Evolutionary conservation across 2,888 invertebrate genomes (phyloP).

Genomic region (Rhopalosiphum nymphaeae): DNA sequence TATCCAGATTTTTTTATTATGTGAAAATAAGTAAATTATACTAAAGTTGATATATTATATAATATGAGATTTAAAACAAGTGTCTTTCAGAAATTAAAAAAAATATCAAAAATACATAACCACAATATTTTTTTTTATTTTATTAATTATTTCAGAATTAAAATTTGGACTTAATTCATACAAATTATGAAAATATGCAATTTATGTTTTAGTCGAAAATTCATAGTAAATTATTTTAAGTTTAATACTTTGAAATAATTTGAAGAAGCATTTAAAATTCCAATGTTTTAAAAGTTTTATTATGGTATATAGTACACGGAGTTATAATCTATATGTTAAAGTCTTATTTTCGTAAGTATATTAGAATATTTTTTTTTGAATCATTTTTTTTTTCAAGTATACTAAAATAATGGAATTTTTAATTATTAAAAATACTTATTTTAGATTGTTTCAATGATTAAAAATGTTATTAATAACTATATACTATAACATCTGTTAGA

Average conservation of each 20-base stretch:
- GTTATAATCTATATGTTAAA: too few relatives aligned
- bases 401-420: not conserved
- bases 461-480: not conserved
- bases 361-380: not conserved
- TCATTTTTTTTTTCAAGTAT: not conserved
- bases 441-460: not conserved
- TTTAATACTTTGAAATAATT: too few relatives aligned
- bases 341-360: too few relatives aligned
- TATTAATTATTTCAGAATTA: not conserved
- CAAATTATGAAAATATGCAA: not conserved
- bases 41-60: too few relatives aligned
- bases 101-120: not conserved
- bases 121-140: not conserved
- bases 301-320: not conserved
- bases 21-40: too few relatives aligned
- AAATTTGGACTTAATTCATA: not conserved
- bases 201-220: not conserved
- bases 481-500: not conserved
- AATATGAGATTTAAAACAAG: not conserved
- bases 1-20: not conserved
- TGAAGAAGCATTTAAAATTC: too few relatives aligned
- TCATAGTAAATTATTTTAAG: not conserved
- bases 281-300: too few relatives aligned
- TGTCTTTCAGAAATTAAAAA: not conserved
- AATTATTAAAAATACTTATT: not conserved